Evolutionary conservation across 2,888 invertebrate species (phyloP), one percentile per base, ranked within the genome.

Genomic region (Chamaedrilus cognettii): DNA sequence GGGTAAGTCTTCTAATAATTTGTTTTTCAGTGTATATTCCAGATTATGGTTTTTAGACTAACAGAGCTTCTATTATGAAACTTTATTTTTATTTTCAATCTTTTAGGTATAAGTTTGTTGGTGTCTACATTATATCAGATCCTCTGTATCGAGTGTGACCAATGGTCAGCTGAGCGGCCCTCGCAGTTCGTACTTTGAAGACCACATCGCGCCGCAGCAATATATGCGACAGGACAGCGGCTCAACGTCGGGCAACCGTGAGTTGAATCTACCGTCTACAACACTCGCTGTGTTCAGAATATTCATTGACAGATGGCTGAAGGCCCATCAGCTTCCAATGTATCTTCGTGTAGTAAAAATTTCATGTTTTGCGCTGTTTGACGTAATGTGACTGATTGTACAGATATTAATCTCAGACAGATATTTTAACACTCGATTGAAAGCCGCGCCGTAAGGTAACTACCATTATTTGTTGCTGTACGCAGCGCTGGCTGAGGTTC

Each of bases 401-500:
- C n/a, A n/a, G n/a, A n/a, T n/a, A n/a, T n/a, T n/a, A n/a, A n/a
- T n/a, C n/a, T n/a, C n/a, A n/a, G n/a, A n/a, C n/a, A n/a, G n/a
- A n/a, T n/a, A n/a, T n/a, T n/a, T n/a, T n/a, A n/a, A n/a, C n/a
- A n/a, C n/a, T n/a, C n/a, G n/a, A n/a, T n/a, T n/a, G n/a, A n/a
- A n/a, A n/a, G n/a, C n/a, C n/a, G n/a, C n/a, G n/a, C n/a, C n/a
- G n/a, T n/a, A n/a, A n/a, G n/a, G n/a, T n/a, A n/a, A n/a, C n/a
- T n/a, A n/a, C n/a, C n/a, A n/a, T n/a, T n/a, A n/a, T n/a, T 42
- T 42, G 42, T 11, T 19, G 7, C 11, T 42, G 42, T 42, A 19
- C 31, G 52, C 32, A 52, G 62, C 51, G 7, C 51, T 62, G 51
- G 30, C n/a, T 62, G 51, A 30, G 23, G 32, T 60, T 30, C 58